Evolutionary conservation across 2,888 invertebrate species (phyloP).

Genomic region (Cheilosia vulpina): DNA sequence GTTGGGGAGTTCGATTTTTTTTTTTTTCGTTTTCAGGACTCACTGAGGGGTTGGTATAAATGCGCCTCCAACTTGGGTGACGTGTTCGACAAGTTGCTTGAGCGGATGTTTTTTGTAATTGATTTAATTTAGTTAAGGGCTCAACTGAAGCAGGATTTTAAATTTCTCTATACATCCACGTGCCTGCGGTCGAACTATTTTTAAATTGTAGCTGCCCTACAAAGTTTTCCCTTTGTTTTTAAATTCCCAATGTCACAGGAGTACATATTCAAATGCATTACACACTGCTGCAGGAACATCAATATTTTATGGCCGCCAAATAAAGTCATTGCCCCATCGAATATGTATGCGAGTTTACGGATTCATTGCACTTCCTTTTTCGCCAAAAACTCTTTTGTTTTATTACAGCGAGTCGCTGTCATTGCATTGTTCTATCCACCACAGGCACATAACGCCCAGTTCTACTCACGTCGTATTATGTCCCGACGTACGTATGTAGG

Average conservation of each 20-base stretch:
- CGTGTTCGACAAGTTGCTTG: background rate
- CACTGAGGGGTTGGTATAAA: background rate
- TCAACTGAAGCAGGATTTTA: too few relatives aligned
- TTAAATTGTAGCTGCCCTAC: too few relatives aligned
- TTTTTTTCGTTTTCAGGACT: background rate
- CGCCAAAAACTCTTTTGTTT: conserved; percentile 46
- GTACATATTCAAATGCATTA: conserved; percentile 50
- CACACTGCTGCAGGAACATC: conserved; percentile 39
- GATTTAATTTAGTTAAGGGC: background rate
- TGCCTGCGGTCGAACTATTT: too few relatives aligned
- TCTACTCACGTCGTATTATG: background rate
- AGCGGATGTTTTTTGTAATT: background rate
- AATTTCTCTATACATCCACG: background rate
- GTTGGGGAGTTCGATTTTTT: background rate
- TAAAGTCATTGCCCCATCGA: conserved; percentile 82
- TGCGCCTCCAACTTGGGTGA: background rate
- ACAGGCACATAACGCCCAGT: conserved; percentile 11
- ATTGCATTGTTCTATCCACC: conserved; percentile 50
- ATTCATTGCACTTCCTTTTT: conserved; percentile 63
- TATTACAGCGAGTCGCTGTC: conserved; percentile 51
- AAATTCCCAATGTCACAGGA: conserved; percentile 2
- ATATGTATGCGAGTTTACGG: conserved; percentile 77
- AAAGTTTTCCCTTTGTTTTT: conserved; percentile 29
- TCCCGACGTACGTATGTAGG: background rate
- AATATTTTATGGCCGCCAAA: conserved; percentile 76